Percentiles rank a stretch among this genome's conserved stretches.
Evolutionary conservation across 2,888 invertebrate genomes (phyloP).

Genomic region (Caenorhabditis afra): DNA sequence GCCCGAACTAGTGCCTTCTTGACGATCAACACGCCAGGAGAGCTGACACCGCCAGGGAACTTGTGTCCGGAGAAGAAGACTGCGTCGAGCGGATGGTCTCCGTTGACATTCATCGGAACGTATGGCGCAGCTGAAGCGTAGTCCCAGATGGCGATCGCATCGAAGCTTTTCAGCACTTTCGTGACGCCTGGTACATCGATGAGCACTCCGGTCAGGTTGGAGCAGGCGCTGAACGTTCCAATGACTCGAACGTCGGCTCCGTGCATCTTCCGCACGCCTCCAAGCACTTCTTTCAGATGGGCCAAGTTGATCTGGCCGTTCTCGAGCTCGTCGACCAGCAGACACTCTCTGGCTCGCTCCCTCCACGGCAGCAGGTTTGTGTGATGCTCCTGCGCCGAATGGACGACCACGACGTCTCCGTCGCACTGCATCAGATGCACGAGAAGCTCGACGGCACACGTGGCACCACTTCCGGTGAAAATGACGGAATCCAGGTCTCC

Average conservation of each 20-base stretch:
- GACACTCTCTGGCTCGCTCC: slow-evolving; percentile 84
- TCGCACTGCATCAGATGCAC: slow-evolving; percentile 58
- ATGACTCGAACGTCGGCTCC: slow-evolving; percentile 84
- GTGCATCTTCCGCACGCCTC: slow-evolving; percentile 17
- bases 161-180: slow-evolving; percentile 87
- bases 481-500: slow-evolving; percentile 88
- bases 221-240: slow-evolving; percentile 90
- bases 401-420: slow-evolving; percentile 59
- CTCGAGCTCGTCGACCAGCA: slow-evolving; percentile 42
- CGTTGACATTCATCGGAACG: slow-evolving; percentile 89
- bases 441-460: slow-evolving; percentile 88
- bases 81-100: slow-evolving; percentile 89
- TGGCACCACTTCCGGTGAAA: slow-evolving; percentile 87
- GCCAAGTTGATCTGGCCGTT: slow-evolving; percentile 47
- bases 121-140: slow-evolving; percentile 90
- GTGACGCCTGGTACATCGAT: slow-evolving; percentile 90
- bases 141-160: slow-evolving; percentile 92
- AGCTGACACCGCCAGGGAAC: slow-evolving; percentile 92
- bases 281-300: slow-evolving; percentile 30
- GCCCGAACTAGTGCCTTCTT: slow-evolving; percentile 84
- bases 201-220: slow-evolving; percentile 91
- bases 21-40: slow-evolving; percentile 86
- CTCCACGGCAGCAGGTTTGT: slow-evolving; percentile 89
- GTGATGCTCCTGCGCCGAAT: slow-evolving; percentile 85
- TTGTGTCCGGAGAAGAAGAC: slow-evolving; percentile 92